Evolutionary conservation across 2,888 invertebrate species (phyloP).

Genomic region (Arge pagana): DNA sequence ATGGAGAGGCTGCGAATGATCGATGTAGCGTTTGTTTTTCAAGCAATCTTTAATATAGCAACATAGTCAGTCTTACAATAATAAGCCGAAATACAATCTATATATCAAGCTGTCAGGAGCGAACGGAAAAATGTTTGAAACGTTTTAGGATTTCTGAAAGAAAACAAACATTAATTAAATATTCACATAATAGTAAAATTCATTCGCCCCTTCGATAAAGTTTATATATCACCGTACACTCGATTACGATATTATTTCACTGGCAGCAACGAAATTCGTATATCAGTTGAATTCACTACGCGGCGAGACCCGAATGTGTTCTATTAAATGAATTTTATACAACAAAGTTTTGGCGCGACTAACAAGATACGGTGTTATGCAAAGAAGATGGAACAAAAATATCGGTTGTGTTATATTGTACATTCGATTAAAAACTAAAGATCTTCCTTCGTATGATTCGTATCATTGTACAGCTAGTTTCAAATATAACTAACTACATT

Average conservation of each 20-base stretch:
- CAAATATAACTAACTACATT: constrained; percentile 17
- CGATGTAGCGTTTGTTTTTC: too few relatives aligned
- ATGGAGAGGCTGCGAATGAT: too few relatives aligned
- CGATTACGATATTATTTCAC: constrained; percentile 32
- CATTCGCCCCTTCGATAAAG: constrained; percentile 45
- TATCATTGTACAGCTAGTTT: constrained; percentile 16
- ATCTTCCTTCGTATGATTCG: not conserved
- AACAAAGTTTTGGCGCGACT: constrained; percentile 9
- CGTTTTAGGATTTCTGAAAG: constrained; percentile 19
- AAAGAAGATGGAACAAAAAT: constrained; percentile 6
- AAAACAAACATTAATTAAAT: constrained; percentile 20
- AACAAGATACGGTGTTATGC: constrained; percentile 12
- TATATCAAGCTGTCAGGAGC: constrained; percentile 45
- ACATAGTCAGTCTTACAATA: constrained; percentile 57
- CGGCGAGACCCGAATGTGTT: not conserved
- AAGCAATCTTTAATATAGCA: constrained; percentile 58
- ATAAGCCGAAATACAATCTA: constrained; percentile 57
- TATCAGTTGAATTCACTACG: not conserved
- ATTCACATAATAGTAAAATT: constrained; percentile 31
- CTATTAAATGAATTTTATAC: constrained; percentile 16
- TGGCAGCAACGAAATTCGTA: constrained; percentile 7
- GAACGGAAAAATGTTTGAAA: constrained; percentile 33
- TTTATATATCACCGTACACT: constrained; percentile 42
- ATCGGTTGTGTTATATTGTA: constrained; percentile 15
- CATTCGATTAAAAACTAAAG: constrained; percentile 21